Evolutionary conservation across 2,113 vertebrate genomes (phyloP), one percentile per base, ranked within the genome.

Genomic region (Brevimyrus niger): DNA sequence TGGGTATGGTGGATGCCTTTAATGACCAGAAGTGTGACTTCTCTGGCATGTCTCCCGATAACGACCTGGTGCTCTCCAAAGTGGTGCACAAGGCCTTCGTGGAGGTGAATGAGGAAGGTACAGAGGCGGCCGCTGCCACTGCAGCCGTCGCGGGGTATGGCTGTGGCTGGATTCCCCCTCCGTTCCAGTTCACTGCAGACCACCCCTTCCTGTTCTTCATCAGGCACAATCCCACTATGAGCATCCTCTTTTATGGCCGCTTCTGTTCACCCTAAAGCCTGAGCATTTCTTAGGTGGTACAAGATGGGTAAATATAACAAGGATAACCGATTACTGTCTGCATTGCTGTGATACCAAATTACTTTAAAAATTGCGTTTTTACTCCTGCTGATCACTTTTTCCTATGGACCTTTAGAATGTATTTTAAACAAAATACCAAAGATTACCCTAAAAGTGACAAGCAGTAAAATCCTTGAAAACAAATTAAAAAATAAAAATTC

Each of bases 181-280:
- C n/a, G n/a, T n/a, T n/a, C n/a, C n/a, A n/a, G n/a, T 44, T 99
- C 91, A 91, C 94, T 15, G 97, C 96, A 2, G 96, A 98, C 58
- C 97, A 98, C n/a, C 98, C 98, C 73, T 99, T 99, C 92, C 92
- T 98, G 48, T 98, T 97, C 92, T 95, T 97, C 89, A 97, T 99
- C 90, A 92, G 95, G 47, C 95, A 98, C 76, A 99, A 96, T 87
- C 61, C 91, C 84, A 94, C 96, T 61, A 93, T 90, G 13, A 96
- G 89, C 50, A 89, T 97, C 4, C 95, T 98, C 85, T 98, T 98
- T 89, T 93, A 92, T 0, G 97, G 97, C 1, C 96, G 96, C 65
- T 96, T 95, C 89, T 95, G 94, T 89, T 97, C 95, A 5, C 98
- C 97, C 0, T 69, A 69, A 69, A 31, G 61, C 61, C 27, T 69